Percentiles rank a stretch among this genome's conserved stretches.
These are phyloP conservation scores for Oconnorella tubifera DNA, from an alignment of 2,888 invertebrate genomes.

Conservation along the genomic window DNA sequence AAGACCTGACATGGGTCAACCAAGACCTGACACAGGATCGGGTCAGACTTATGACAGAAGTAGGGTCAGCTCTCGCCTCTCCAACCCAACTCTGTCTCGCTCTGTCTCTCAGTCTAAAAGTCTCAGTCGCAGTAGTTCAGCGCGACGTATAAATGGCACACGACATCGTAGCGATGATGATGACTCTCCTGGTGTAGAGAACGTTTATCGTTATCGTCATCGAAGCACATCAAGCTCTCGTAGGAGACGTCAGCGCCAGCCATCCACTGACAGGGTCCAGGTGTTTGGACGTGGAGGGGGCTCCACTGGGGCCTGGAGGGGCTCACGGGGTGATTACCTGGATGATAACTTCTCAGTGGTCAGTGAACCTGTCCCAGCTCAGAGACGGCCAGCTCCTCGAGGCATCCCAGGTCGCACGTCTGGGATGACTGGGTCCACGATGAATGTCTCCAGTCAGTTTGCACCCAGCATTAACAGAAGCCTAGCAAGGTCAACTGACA, in stretches of 20 bases:
- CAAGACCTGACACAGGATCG: neutral
- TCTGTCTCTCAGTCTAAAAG: neutral
- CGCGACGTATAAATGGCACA: neutral
- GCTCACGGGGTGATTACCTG: neutral
- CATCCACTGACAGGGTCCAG: neutral
- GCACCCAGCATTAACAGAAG: neutral
- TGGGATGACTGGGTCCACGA: neutral
- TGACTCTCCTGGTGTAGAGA: neutral
- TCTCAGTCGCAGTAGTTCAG: neutral
- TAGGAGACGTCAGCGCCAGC: neutral
- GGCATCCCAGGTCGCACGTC: neutral
- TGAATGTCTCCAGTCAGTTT: neutral
- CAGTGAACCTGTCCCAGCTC: neutral
- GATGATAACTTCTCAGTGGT: neutral
- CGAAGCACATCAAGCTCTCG: neutral
- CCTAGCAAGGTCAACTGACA: neutral
- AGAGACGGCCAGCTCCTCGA: neutral
- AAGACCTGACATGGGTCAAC: too few species aligned
- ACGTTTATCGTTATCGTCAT: neutral
- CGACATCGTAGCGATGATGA: neutral
- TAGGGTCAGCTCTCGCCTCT: neutral
- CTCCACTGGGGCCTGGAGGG: neutral
- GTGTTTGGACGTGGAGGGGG: neutral
- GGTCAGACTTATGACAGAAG: neutral
- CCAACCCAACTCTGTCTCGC: neutral